Conservation (phyloP, 2,888 invertebrate species). For the Lasioglossum lativentre region DNA sequence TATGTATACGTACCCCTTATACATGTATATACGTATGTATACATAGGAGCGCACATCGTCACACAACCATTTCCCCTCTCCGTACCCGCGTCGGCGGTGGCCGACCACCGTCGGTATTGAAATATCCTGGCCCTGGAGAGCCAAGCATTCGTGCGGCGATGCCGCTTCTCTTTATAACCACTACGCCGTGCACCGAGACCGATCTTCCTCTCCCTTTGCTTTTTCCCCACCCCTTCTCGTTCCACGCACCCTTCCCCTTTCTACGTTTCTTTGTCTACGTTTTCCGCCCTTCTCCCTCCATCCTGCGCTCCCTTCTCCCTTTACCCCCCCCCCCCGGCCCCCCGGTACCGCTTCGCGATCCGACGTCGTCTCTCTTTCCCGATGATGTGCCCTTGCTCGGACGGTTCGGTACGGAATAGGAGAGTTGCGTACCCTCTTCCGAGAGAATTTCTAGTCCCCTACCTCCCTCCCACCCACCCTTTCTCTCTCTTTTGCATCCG, state of each 20-base stretch:
- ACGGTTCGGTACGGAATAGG: constrained; percentile 43
- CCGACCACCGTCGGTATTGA: constrained; percentile 77
- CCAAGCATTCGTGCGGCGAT: constrained; percentile 77
- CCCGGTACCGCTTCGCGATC: constrained; percentile 24
- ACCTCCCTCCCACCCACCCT: background rate
- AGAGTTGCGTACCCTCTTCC: constrained; percentile 60
- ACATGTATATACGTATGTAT: constrained; percentile 37
- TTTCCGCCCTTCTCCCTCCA: constrained; percentile 38
- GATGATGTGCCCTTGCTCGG: constrained; percentile 41
- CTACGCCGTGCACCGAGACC: constrained; percentile 54
- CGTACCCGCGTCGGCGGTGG: constrained; percentile 68
- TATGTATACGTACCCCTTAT: constrained; percentile 19
- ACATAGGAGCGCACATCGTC: constrained; percentile 55
- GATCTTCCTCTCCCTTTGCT: constrained; percentile 56
- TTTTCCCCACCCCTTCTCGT: constrained; percentile 40
- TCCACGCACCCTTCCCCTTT: constrained; percentile 52
- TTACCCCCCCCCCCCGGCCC: background rate
- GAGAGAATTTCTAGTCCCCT: constrained; percentile 30
- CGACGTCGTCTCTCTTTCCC: constrained; percentile 44
- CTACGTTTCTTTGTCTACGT: constrained; percentile 52
- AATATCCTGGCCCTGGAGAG: constrained; percentile 79
- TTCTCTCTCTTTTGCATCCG: background rate
- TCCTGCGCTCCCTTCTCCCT: constrained; percentile 26
- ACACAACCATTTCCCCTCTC: constrained; percentile 62
- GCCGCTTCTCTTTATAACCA: constrained; percentile 77